phyloP scores from a whole-genome alignment of 2,797 vertebrate species.

The Oceanodroma leucorhoa region DNA sequence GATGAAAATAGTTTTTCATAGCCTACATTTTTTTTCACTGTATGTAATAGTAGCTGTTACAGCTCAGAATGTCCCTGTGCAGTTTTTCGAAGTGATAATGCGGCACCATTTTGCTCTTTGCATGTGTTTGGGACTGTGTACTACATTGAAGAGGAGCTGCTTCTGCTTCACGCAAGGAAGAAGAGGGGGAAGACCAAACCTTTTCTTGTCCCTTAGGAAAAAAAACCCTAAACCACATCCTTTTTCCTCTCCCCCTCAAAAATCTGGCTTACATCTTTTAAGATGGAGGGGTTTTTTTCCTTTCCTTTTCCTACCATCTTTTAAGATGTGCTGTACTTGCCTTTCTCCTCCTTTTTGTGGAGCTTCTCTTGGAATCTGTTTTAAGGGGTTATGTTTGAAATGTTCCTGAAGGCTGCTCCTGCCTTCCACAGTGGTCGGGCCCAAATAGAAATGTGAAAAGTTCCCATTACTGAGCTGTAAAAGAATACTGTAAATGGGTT shows the following conservation, averaged over 20 bases:
- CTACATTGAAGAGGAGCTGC: background rate
- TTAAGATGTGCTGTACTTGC: background rate
- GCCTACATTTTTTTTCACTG: conserved; percentile 25
- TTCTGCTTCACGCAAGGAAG: background rate
- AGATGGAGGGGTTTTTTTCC: background rate
- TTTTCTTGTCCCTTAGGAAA: background rate
- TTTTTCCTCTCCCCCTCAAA: background rate
- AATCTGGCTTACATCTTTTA: background rate
- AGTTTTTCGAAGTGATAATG: background rate
- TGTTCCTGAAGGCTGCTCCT: conserved; percentile 1
- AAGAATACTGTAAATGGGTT: conserved; percentile 71
- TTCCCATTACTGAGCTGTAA: conserved; percentile 67
- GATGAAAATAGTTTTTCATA: conserved; percentile 64
- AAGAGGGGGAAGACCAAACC: background rate
- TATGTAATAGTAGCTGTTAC: background rate
- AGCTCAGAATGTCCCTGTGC: background rate
- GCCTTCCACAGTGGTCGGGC: conserved; percentile 14
- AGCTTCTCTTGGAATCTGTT: conserved; percentile 13
- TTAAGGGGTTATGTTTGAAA: conserved; percentile 21
- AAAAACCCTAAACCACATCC: background rate
- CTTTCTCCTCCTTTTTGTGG: background rate
- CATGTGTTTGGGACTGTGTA: background rate
- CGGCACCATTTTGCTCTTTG: background rate
- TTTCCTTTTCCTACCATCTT: background rate
- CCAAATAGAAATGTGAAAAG: conserved; percentile 38